phyloP scores from a whole-genome alignment of 1,140 invertebrate genomes.

The Drosophila neocordata region DNA sequence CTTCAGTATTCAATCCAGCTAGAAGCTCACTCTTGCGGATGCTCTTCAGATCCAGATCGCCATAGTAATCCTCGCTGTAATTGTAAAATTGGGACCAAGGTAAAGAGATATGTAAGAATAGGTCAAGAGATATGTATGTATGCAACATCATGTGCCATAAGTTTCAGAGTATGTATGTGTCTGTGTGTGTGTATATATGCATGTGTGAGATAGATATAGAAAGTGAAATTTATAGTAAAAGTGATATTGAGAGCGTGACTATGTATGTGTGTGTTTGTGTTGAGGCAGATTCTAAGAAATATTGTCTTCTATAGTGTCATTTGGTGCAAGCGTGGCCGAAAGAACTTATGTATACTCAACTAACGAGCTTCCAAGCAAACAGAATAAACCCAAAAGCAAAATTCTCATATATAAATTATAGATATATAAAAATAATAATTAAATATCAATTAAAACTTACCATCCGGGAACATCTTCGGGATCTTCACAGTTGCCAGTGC shows the following conservation, averaged over 20 bases:
- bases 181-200: conserved; percentile 21
- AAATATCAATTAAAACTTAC: conserved; percentile 85
- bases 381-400: conserved; percentile 51
- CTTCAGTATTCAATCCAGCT: conserved; percentile 88
- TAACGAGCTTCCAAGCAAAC: conserved; percentile 45
- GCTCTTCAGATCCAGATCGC: conserved; percentile 95
- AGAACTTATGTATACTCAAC: conserved; percentile 22
- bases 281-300: conserved; percentile 7
- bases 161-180: conserved; percentile 28
- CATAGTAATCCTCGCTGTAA: conserved; percentile 97
- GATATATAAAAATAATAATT: conserved; percentile 9
- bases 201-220: conserved; percentile 26
- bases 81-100: conserved; percentile 81
- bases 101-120: conserved; percentile 79
- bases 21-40: conserved; percentile 95
- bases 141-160: too few relatives aligned
- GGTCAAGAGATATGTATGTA: conserved; percentile 67
- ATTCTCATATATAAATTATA: conserved; percentile 9
- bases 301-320: conserved; percentile 15
- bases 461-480: conserved; percentile 97
- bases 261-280: not conserved
- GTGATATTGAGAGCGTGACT: conserved; percentile 4
- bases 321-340: conserved; percentile 56
- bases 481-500: conserved; percentile 95
- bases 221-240: conserved; percentile 17